Conservation (phyloP, 2,888 invertebrate species). For the Malachius bipustulatus region DNA sequence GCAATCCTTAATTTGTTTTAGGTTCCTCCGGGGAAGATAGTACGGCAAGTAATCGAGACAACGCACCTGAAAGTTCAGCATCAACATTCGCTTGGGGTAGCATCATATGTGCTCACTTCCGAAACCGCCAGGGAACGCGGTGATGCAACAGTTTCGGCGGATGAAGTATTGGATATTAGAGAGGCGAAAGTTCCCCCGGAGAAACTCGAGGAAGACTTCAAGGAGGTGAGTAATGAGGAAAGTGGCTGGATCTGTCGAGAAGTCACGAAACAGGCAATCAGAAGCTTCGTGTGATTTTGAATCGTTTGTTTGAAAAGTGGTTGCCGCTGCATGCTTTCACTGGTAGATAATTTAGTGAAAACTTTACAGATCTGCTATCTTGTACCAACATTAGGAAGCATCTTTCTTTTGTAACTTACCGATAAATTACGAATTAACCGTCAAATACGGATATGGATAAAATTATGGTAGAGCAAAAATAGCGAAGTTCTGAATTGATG, state of each 20-base stretch:
- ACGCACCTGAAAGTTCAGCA: conserved; percentile 42
- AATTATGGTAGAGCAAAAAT: too few species aligned
- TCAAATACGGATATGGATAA: too few species aligned
- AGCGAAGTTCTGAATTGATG: too few species aligned
- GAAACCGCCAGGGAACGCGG: conserved; percentile 38
- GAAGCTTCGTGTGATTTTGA: conserved; percentile 39
- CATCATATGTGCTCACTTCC: conserved; percentile 42
- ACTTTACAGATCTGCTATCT: too few species aligned
- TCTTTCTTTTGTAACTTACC: too few species aligned
- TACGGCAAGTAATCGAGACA: conserved; percentile 40
- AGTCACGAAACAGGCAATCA: conserved; percentile 46
- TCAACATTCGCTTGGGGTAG: conserved; percentile 40
- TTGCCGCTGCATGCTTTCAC: too few species aligned
- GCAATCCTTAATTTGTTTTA: too few species aligned
- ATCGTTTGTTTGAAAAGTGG: too few species aligned
- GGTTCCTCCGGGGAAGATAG: neutral
- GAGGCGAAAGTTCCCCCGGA: conserved; percentile 12
- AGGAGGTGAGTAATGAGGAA: conserved; percentile 39
- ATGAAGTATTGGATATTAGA: conserved; percentile 9
- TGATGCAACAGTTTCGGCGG: conserved; percentile 15
- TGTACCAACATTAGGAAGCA: too few species aligned
- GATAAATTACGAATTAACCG: too few species aligned
- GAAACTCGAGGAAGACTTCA: conserved; percentile 30
- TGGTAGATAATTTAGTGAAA: too few species aligned
- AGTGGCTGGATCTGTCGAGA: conserved; percentile 38